Evolutionary conservation across 1,140 invertebrate species (phyloP), one percentile per base, ranked within the genome.

Genomic region (Halesus radiatus): DNA sequence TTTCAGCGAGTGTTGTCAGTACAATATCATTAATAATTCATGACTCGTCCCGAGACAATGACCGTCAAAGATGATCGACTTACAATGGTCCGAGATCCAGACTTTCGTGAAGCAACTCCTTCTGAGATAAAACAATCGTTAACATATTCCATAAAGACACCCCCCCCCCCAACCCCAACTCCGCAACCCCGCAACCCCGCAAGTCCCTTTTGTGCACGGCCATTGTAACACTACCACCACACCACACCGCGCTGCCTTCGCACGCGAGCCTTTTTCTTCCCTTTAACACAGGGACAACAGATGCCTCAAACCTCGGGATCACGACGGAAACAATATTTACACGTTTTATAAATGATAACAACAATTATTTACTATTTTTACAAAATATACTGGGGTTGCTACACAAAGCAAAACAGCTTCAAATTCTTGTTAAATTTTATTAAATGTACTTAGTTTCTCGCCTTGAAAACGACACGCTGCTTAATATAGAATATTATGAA

Each of bases 91-190:
- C 20, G 66, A 74, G 13, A 70, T 26, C 50, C 26, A n/a, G 10
- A 54, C n/a, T n/a, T 54, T 54, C 70, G 18, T 53, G n/a, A 56
- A n/a, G 29, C 52, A 56, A 74, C 70, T 54, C 70, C 52, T 74
- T 74, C 72, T 7, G 8, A 75, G 72, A 75, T 75, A 75, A 75
- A 60, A 75, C 72, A 75, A 75, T 75, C 54, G 29, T 29, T 29
- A 58, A 56, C 52, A 37, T 56, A 53, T 75, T 60, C 72, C 16
- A n/a, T 13, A 54, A 75, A 58, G 52, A 18, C 23, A 3, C 72
- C 72, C 18, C 54, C 3, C 0, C 53, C 15, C 29, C 54, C 6
- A n/a, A n/a, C n/a, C n/a, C n/a, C 18, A 3, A 23, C 3, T 18
- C 15, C 16, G 23, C 29, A 18, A 26, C n/a, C n/a, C 54, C 6